These are phyloP conservation scores for Antechinus flavipes DNA, from an alignment of 2,113 vertebrate species.

Conservation along the genomic window DNA sequence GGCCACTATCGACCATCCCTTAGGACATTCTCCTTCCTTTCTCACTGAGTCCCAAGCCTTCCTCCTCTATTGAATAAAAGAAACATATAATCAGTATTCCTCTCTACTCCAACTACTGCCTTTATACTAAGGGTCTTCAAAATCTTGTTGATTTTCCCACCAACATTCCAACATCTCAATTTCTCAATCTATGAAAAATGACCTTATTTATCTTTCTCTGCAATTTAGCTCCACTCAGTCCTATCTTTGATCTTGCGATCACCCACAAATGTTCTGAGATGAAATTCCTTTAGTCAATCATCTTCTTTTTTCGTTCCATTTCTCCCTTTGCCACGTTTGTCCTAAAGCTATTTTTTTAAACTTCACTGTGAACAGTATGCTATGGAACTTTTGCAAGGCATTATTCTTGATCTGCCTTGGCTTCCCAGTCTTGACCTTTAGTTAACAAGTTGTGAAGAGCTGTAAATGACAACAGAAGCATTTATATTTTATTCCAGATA, in stretches of 20 bases:
- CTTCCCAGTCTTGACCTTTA: neutral
- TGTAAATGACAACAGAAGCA: neutral
- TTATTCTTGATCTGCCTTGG: neutral
- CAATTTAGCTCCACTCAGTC: neutral
- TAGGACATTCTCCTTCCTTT: neutral
- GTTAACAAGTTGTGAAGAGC: neutral
- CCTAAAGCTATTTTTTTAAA: neutral
- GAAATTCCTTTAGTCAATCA: neutral
- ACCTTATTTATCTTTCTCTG: neutral
- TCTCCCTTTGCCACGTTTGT: neutral
- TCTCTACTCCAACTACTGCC: neutral
- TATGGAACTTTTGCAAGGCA: neutral
- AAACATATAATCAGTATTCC: neutral
- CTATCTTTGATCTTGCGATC: neutral
- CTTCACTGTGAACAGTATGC: neutral
- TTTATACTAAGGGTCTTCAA: neutral
- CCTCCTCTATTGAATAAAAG: neutral
- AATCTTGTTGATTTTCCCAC: neutral
- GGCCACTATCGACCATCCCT: neutral
- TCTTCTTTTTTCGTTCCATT: neutral
- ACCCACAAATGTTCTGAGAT: neutral
- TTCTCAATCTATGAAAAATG: neutral
- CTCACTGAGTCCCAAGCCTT: neutral
- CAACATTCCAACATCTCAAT: neutral
- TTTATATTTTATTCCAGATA: neutral